Evolutionary conservation across 2,113 vertebrate genomes (phyloP), one percentile per base, ranked within the genome.

Genomic region (Protobothrops flavoviridis): DNA sequence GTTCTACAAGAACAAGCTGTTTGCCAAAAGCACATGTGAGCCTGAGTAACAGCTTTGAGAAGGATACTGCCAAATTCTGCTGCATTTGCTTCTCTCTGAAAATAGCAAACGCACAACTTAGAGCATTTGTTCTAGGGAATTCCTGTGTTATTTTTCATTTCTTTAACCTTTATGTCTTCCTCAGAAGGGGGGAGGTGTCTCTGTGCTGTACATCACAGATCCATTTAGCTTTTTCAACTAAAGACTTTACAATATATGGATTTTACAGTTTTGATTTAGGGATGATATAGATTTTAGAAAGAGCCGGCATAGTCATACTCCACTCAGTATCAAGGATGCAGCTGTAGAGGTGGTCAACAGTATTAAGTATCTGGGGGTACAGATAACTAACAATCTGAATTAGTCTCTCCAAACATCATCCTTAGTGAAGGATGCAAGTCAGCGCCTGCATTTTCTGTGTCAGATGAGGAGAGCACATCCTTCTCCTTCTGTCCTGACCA

Each of bases 11-110:
- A 91, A 94, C 94, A 94, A 94, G 64, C n/a, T 94, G 91, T 96
- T 97, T 95, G 91, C 86, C 92, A 94, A 97, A 97, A 95, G 96
- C 90, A 91, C 50, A 9, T 90, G 13, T 94, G 87, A 97, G 26
- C 89, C 90, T 89, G 90, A 95, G 57, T 26, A 95, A 94, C 90
- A 94, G 86, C 57, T 95, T 92, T 59, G 93, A 91, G 94, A 92
- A 94, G 88, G 96, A 91, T 17, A 0, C 59, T 96, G 91, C 13
- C 45, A 87, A 91, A 87, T 90, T 90, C 81, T 94, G 61, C 94
- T 91, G 52, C 90, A 91, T 92, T 93, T 93, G 87, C 69, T 93
- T 88, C 43, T n/a, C 43, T 93, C 57, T 86, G 55, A 61, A 21
- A 85, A 93, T 52, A 87, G 23, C 45, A 12, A 87, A 43, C 57